Base-by-base conservation (phyloP, 2,113 vertebrate species). In the Oostethus manadensis region DNA sequence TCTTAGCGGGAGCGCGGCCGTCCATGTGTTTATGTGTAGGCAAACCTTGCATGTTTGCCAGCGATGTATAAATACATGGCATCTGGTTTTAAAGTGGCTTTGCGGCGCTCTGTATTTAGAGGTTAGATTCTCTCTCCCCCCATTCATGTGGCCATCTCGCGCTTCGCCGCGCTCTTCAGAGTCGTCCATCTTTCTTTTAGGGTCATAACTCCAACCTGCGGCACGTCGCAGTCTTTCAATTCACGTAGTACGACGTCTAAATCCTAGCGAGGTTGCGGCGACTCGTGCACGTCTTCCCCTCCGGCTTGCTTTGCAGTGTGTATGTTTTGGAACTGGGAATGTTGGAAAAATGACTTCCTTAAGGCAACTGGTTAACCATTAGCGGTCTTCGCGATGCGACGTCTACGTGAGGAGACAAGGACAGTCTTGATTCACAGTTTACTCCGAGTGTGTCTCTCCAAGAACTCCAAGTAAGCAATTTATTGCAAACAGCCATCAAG, bases 31-130 rank as follows among this genome's bases (percentile, higher is more conserved):
- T 50, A 42, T 60, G 54, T 60, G 11, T 62, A 45, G 63, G 54
- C 53, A 14, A 55, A 20, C 33, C 20, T 13, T 13, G 53, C 53
- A 40, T 70, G 35, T 82, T 58, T 80, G 69, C 75, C 67, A 73
- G 78, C 68, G 51, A 72, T 72, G 63, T 84, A 80, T 88, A 86
- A 84, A 86, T 82, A 88, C 72, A 74, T 80, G 71, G 66, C 51
- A 61, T 64, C 76, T 80, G 84, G 78, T 81, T 86, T 88, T 89
- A 70, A 86, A 89, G 87, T 88, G 88, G 88, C 78, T 88, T 88
- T 87, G 85, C 0, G 77, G 80, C 62, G 73, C 71, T 82, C 86
- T 86, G 81, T 78, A 85, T 85, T 88, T 87, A 87, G 73, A 78
- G 80, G 73, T 77, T 79, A 64, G 74, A 68, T 67, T 66, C 64